Conservation (phyloP, 2,797 vertebrate genomes). For the Furcifer pardalis region DNA sequence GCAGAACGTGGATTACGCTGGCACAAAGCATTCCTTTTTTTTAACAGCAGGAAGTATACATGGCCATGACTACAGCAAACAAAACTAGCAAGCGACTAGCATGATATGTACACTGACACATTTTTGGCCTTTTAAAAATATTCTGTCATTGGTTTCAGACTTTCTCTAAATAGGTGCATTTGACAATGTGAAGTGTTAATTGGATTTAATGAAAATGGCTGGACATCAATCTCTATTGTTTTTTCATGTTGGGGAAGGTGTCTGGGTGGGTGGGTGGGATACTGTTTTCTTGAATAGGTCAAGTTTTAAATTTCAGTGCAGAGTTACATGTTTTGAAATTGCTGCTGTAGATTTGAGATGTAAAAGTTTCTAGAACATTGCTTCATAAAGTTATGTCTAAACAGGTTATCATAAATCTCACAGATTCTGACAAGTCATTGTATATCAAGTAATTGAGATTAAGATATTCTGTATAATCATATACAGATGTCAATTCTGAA, state of each 20-base stretch:
- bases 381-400: neutral
- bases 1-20: slow-evolving; percentile 1
- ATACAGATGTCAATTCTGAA: neutral
- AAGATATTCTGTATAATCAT: neutral
- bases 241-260: too few species aligned
- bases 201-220: neutral
- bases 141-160: neutral
- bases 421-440: neutral
- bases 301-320: neutral
- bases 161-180: neutral
- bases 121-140: neutral
- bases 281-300: neutral
- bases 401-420: neutral
- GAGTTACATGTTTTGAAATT: neutral
- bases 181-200: neutral
- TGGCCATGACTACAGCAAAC: neutral
- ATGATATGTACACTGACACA: neutral
- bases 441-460: neutral
- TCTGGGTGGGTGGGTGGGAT: too few species aligned
- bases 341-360: neutral
- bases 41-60: neutral
- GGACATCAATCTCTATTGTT: neutral
- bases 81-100: neutral
- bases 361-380: neutral
- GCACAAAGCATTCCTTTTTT: neutral